phyloP scores from a whole-genome alignment of 2,888 invertebrate species.

The Sympetrum striolatum region DNA sequence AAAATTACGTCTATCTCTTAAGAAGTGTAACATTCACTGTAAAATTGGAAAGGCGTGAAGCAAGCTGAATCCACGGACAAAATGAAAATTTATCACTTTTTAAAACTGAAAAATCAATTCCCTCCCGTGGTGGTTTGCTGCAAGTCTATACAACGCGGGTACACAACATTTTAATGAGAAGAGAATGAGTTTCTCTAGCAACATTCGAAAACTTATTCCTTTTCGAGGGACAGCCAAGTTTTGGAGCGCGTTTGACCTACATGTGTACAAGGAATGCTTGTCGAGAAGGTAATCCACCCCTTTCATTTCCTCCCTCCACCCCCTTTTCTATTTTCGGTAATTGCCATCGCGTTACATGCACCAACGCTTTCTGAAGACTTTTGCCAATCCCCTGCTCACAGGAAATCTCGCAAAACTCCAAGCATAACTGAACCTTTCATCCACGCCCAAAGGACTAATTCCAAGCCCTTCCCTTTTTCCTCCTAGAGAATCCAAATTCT shows the following conservation, averaged over 20 bases:
- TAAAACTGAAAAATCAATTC: no score
- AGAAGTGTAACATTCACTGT: no score
- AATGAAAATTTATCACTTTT: no score
- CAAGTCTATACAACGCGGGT: no score
- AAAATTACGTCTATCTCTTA: no score
- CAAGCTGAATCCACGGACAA: no score
- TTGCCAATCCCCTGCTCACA: not conserved
- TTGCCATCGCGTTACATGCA: slow-evolving; percentile 17
- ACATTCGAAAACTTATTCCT: no score
- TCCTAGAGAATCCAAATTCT: not conserved
- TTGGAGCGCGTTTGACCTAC: not conserved
- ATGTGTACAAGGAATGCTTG: not conserved
- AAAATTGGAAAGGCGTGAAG: no score
- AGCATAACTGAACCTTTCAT: slow-evolving; percentile 36
- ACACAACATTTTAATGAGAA: no score
- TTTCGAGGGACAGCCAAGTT: no score
- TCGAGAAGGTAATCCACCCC: not conserved
- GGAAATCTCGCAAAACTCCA: slow-evolving; percentile 3
- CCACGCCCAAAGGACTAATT: slow-evolving; percentile 29
- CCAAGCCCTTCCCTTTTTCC: not conserved
- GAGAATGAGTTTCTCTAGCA: no score
- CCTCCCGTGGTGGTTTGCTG: no score
- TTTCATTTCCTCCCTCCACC: not conserved
- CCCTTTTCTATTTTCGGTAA: not conserved
- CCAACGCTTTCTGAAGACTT: slow-evolving; percentile 23